Percentiles rank a stretch among this genome's conserved stretches.
These are phyloP conservation scores for Oopsacas minuta DNA, from an alignment of 37 sponge, comb jelly and placozoan genomes.

Conservation along the genomic window DNA sequence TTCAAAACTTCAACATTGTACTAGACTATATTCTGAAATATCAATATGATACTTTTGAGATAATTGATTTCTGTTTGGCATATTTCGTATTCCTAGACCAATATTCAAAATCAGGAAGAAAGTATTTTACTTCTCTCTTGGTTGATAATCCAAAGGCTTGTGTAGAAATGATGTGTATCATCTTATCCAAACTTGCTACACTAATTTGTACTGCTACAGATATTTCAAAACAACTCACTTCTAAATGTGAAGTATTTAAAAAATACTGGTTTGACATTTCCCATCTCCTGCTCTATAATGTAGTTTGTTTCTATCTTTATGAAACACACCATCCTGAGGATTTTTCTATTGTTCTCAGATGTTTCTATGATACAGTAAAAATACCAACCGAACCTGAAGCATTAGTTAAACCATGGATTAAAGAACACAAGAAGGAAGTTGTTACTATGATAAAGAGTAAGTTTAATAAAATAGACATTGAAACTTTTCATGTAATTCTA, in stretches of 20 bases:
- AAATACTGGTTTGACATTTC: conserved; percentile 11
- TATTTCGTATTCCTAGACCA: background rate
- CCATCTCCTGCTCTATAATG: background rate
- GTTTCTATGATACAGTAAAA: background rate
- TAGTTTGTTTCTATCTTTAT: background rate
- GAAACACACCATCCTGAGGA: background rate
- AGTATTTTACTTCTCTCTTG: background rate
- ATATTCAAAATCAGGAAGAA: background rate
- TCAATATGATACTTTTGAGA: background rate
- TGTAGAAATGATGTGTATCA: background rate
- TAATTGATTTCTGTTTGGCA: background rate
- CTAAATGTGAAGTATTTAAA: background rate
- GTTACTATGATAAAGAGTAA: background rate
- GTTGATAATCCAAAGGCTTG: background rate
- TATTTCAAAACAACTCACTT: background rate
- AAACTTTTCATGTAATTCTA: background rate
- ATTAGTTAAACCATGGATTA: conserved; percentile 4
- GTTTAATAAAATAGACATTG: background rate
- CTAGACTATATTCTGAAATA: background rate
- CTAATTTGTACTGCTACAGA: background rate
- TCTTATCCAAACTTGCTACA: background rate
- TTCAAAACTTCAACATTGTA: background rate
- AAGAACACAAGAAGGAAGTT: conserved; percentile 16
- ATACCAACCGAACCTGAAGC: background rate
- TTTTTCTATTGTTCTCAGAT: background rate